Evolutionary conservation across 2,113 vertebrate genomes (phyloP).

Genomic region (Rhabdomys dilectus): DNA sequence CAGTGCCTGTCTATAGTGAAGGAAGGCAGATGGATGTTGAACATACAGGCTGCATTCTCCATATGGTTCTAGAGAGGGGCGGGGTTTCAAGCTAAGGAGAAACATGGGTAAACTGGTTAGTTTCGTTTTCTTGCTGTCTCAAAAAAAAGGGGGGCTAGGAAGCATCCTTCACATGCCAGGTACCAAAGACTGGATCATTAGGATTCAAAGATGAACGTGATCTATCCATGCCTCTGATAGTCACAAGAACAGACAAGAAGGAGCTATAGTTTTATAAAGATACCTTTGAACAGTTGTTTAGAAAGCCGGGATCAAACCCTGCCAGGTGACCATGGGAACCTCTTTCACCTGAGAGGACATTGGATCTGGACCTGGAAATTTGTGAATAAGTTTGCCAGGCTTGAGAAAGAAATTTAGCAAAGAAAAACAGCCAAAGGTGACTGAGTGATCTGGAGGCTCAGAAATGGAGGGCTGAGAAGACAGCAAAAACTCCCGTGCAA

Average conservation of each 20-base stretch:
- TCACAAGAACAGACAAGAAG: not conserved
- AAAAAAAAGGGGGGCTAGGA: not conserved
- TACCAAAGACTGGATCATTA: not conserved
- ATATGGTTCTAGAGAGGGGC: not conserved
- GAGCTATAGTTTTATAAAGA: not conserved
- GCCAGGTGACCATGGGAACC: not conserved
- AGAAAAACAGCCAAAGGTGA: not conserved
- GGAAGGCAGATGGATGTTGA: not conserved
- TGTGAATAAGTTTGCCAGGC: conserved; percentile 13
- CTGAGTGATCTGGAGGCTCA: not conserved
- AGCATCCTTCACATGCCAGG: not conserved
- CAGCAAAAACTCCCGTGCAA: not conserved
- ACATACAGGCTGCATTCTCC: not conserved
- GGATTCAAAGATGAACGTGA: conserved; percentile 7
- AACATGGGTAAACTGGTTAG: not conserved
- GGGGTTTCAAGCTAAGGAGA: not conserved
- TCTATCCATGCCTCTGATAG: not conserved
- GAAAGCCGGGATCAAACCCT: not conserved
- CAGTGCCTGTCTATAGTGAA: not conserved
- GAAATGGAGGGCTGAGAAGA: not conserved
- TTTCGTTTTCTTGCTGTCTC: not conserved
- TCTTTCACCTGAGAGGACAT: not conserved
- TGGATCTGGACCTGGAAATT: not conserved
- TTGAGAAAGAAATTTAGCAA: not conserved
- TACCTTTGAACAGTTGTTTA: not conserved